A percentile compares a stretch with the other conserved stretches of the same genome.
Evolutionary conservation across 2,797 vertebrate species (phyloP).

Genomic region (Strix occidentalis): DNA sequence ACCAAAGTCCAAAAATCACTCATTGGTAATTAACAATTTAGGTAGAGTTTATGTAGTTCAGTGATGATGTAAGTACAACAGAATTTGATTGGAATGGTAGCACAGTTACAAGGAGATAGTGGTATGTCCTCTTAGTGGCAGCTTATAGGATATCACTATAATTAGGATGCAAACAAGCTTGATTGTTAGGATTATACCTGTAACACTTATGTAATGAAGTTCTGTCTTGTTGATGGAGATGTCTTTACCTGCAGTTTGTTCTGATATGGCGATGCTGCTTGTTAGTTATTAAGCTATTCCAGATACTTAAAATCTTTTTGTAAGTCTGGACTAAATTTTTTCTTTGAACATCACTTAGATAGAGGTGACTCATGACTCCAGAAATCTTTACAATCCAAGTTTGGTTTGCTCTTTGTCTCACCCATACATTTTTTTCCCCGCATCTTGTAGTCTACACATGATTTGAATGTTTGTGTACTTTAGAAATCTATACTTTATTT

Average conservation of each 20-base stretch:
- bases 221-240: not conserved
- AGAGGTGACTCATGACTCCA: not conserved
- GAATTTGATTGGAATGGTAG: not conserved
- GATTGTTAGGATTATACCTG: not conserved
- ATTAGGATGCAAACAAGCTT: not conserved
- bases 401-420: not conserved
- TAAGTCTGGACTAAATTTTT: not conserved
- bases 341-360: not conserved
- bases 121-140: not conserved
- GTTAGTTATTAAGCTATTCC: not conserved
- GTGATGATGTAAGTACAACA: not conserved
- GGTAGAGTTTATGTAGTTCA: not conserved
- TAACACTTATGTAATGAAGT: fast-evolving
- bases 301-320: not conserved
- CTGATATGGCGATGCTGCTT: not conserved
- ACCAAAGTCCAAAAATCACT: not conserved
- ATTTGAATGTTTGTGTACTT: not conserved
- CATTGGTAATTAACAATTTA: not conserved
- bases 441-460: not conserved
- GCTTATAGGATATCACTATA: not conserved
- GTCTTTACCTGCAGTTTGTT: not conserved
- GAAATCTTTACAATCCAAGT: not conserved
- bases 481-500: not conserved
- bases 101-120: not conserved
- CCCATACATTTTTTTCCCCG: fast-evolving